Conservation (phyloP, 2,888 invertebrate species). For the Patella depressa region DNA sequence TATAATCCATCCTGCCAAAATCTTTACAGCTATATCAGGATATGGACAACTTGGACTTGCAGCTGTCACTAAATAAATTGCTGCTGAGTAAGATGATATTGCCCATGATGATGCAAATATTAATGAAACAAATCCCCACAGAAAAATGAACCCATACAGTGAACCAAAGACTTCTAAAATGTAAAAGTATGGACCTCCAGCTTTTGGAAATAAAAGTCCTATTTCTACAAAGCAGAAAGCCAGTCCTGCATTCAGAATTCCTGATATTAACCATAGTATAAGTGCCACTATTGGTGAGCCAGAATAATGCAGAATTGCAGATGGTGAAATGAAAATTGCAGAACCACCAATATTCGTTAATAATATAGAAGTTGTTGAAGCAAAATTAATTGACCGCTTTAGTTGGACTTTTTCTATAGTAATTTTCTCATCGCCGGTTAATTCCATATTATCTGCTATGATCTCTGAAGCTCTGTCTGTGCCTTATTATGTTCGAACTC, state of each 20-base stretch:
- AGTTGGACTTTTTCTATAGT: slow-evolving; percentile 17
- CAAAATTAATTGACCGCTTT: slow-evolving; percentile 33
- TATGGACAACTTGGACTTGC: slow-evolving; percentile 44
- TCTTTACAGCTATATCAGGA: slow-evolving; percentile 37
- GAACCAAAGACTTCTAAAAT: slow-evolving; percentile 44
- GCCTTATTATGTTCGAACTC: no score
- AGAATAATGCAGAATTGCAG: slow-evolving; percentile 40
- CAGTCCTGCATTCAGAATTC: slow-evolving; percentile 43
- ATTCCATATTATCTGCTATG: not conserved
- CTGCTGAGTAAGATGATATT: slow-evolving; percentile 38
- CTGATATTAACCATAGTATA: slow-evolving; percentile 42
- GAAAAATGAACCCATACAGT: slow-evolving; percentile 46
- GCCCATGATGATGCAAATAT: slow-evolving; percentile 49
- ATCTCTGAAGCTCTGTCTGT: no score
- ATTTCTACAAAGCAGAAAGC: slow-evolving; percentile 48
- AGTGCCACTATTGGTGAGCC: slow-evolving; percentile 49
- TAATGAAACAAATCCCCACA: slow-evolving; percentile 51
- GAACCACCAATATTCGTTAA: slow-evolving; percentile 47
- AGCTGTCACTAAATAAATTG: slow-evolving; percentile 46
- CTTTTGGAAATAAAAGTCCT: slow-evolving; percentile 42
- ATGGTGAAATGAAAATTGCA: slow-evolving; percentile 47
- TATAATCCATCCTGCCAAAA: slow-evolving; percentile 44
- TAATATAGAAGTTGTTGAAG: slow-evolving; percentile 34
- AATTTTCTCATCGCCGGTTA: not conserved
- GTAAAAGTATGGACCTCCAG: slow-evolving; percentile 54